phyloP scores from a whole-genome alignment of 2,113 vertebrate genomes.

The Pollachius pollachius region DNA sequence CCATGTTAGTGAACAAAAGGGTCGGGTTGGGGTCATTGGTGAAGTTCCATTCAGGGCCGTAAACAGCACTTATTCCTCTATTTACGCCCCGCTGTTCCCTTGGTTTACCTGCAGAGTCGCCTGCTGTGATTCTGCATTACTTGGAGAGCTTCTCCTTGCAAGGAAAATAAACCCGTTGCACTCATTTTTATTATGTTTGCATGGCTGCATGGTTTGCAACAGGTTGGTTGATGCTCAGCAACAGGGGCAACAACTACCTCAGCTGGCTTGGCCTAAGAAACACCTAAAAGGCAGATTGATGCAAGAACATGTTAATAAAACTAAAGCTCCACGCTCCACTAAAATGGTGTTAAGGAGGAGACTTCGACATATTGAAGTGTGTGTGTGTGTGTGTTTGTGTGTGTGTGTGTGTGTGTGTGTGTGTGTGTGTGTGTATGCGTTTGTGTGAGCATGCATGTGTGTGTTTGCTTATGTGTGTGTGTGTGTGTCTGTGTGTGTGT shows the following conservation, averaged over 20 bases:
- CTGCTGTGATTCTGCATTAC: slow-evolving; percentile 4
- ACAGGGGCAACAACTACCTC: too few relatives aligned
- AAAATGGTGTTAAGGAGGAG: too few relatives aligned
- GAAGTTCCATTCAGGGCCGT: too few relatives aligned
- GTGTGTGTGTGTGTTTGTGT: background rate
- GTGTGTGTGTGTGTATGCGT: background rate
- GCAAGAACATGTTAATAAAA: too few relatives aligned
- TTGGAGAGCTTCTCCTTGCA: slow-evolving; percentile 13
- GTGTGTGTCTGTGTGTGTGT: slow-evolving; percentile 15
- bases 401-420: slow-evolving; percentile 15
- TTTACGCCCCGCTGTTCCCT: background rate
- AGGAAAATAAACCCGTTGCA: too few relatives aligned
- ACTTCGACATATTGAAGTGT: background rate
- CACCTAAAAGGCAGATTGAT: slow-evolving; percentile 23
- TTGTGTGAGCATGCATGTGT: slow-evolving; percentile 18
- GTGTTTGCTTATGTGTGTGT: slow-evolving; percentile 3
- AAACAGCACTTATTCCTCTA: too few relatives aligned
- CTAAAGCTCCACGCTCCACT: slow-evolving; percentile 5
- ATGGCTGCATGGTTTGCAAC: too few relatives aligned
- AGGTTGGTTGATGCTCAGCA: too few relatives aligned
- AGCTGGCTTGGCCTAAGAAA: background rate
- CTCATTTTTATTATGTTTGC: too few relatives aligned
- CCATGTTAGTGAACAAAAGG: too few relatives aligned
- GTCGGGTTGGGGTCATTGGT: too few relatives aligned
- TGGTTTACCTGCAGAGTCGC: slow-evolving; percentile 16